Conservation (phyloP, 2,888 invertebrate species). For the Eupithecia insigniata region DNA sequence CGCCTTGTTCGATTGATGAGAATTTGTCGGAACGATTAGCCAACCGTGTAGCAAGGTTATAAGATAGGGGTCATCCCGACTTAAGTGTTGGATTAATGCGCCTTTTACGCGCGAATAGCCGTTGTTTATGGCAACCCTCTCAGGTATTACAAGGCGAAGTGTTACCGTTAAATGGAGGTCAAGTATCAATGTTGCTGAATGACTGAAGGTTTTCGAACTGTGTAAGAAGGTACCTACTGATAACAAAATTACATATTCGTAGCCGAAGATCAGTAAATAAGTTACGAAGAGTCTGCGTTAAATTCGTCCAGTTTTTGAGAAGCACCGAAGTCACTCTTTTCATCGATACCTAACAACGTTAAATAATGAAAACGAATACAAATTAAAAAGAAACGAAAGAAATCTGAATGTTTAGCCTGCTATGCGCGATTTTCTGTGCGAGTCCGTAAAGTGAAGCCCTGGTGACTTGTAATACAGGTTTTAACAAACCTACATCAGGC, state of each 20-base stretch:
- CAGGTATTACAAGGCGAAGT: constrained; percentile 35
- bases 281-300: not conserved
- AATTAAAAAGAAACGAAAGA: too few relatives aligned
- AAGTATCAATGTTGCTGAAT: constrained; percentile 14
- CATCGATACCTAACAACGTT: too few relatives aligned
- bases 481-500: too few relatives aligned
- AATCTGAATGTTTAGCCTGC: too few relatives aligned
- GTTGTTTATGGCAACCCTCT: constrained; percentile 41
- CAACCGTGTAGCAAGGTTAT: constrained; percentile 5
- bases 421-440: too few relatives aligned
- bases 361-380: too few relatives aligned
- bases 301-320: not conserved
- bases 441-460: too few relatives aligned
- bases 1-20: not conserved
- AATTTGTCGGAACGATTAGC: not conserved
- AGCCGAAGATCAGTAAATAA: not conserved
- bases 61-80: constrained; percentile 29
- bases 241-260: not conserved
- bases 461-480: too few relatives aligned
- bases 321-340: too few relatives aligned
- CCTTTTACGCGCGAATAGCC: constrained; percentile 33
- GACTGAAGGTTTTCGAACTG: not conserved
- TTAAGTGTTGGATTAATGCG: constrained; percentile 32
- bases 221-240: not conserved
- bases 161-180: constrained; percentile 29